Evolutionary conservation across 2,113 vertebrate genomes (phyloP), one percentile per base, ranked within the genome.

Genomic region (Mesitornis unicolor): DNA sequence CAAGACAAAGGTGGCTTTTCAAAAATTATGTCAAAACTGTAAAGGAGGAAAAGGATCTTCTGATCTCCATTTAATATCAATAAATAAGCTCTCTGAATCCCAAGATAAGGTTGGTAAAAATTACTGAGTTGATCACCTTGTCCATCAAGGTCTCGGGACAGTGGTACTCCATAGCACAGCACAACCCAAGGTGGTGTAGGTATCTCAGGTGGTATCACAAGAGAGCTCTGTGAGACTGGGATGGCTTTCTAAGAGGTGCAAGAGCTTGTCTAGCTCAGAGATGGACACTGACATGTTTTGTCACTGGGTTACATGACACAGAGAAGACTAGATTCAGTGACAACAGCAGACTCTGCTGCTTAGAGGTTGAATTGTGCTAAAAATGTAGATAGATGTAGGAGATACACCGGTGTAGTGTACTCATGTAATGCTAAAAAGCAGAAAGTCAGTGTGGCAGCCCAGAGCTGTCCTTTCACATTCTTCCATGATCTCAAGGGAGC

Each of bases 101-200:
- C 48, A 6, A 20, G 24, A 54, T 56, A 61, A 68, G 25, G 26
- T 31, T 60, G 16, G 18, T 73, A 73, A 73, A 65, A 50, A 22
- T 38, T 50, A 40, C 17, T 8, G 25, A 24, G n/a, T 10, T 19
- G 6, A 47, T 29, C 3, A 5, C 25, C 89, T 79, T 74, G 9
- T 42, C 38, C n/a, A 21, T 42, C 42, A 35, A n/a, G 4, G 11
- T 42, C 50, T 75, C 0, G 0, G 21, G 12, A 36, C 20, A 33
- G 25, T 45, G 5, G 1, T 64, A 33, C 7, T 59, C 17, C 24
- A 2, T 38, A 45, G n/a, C 35, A 40, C 0, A 3, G 22, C 25
- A 29, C 42, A 71, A 14, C 21, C 20, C 22, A 38, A 54, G 19
- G 31, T 33, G 9, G 9, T 42, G 40, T 26, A 45, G n/a, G 59